Evolutionary conservation across 2,113 vertebrate genomes (phyloP), one percentile per base, ranked within the genome.

Genomic region (Syngnathus floridae): DNA sequence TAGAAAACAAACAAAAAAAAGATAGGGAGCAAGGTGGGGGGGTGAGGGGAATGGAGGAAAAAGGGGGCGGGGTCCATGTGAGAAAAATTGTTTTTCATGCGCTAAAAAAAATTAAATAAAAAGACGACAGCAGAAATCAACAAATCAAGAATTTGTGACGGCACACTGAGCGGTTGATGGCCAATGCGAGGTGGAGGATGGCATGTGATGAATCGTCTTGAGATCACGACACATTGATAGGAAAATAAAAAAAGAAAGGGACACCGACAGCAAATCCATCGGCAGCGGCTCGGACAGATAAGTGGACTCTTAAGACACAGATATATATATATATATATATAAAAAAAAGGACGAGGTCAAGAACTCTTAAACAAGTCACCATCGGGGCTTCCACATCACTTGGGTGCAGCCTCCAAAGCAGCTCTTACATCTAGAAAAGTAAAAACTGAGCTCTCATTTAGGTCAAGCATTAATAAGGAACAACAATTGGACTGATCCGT

Each of bases 31-130:
- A 57, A 46, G 41, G 59, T 46, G 63, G 49, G 38, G 55, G 56
- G 41, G 84, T 1, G 4, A 55, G 45, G 41, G 56, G 74, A 82
- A 59, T 77, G 72, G 71, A 37, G 46, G 65, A 46, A 56, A 31
- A 64, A 54, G 59, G 75, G 46, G 69, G 67, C 17, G 7, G 68
- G 71, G 17, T 69, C 43, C 64, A 67, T 66, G 56, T 55, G 68
- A 80, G 74, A 36, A 62, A 83, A 84, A 56, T 87, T 69, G 77
- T 88, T 91, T 80, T 83, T 77, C 90, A 91, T 92, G 77, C 76
- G 79, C 63, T 43, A 69, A 81, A 72, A 86, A 90, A 84, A 78
- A n/a, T n/a, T n/a, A n/a, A 84, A 79, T 69, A 86, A 90, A 84
- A 79, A 71, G 81, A 87, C 67, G 67, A 67, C 74, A 88, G 84